A percentile compares a stretch with the other conserved stretches of the same genome.
Evolutionary conservation across 2,113 vertebrate genomes (phyloP).

Genomic region (Pedionomus torquatus): DNA sequence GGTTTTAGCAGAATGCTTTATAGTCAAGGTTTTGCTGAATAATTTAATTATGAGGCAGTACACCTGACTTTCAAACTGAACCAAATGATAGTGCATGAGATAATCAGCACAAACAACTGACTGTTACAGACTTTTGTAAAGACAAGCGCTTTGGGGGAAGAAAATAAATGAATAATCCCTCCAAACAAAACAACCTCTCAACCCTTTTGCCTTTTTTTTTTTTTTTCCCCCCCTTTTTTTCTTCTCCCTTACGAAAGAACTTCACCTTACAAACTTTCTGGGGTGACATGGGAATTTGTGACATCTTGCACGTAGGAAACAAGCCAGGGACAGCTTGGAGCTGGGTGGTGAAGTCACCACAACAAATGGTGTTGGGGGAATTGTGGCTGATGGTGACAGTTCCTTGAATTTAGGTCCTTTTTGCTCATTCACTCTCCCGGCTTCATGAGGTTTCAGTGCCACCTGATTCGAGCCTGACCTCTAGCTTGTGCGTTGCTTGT

Average conservation of each 20-base stretch:
- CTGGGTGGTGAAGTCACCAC: not conserved
- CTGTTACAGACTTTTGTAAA: not conserved
- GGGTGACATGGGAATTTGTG: not conserved
- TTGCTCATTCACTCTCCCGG: not conserved
- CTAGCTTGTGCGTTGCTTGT: not conserved
- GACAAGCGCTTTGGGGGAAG: not conserved
- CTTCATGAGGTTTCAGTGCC: not conserved
- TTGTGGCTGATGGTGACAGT: not conserved
- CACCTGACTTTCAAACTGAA: conserved; percentile 67
- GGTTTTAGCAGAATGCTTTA: conserved; percentile 66
- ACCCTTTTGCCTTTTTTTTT: not conserved
- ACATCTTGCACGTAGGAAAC: not conserved
- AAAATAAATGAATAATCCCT: not conserved
- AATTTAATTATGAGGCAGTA: conserved; percentile 68
- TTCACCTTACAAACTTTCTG: not conserved
- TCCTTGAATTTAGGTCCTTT: not conserved
- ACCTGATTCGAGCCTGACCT: not conserved
- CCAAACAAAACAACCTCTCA: not conserved
- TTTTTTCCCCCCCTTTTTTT: too few species aligned
- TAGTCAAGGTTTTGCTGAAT: conserved; percentile 47
- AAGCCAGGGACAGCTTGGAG: not conserved
- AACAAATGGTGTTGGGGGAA: not conserved
- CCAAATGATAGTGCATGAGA: conserved; percentile 7
- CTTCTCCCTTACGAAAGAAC: fast-evolving
- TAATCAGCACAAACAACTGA: not conserved